Base-by-base conservation (phyloP, 2,888 invertebrate genomes). In the Eupithecia inturbata region DNA sequence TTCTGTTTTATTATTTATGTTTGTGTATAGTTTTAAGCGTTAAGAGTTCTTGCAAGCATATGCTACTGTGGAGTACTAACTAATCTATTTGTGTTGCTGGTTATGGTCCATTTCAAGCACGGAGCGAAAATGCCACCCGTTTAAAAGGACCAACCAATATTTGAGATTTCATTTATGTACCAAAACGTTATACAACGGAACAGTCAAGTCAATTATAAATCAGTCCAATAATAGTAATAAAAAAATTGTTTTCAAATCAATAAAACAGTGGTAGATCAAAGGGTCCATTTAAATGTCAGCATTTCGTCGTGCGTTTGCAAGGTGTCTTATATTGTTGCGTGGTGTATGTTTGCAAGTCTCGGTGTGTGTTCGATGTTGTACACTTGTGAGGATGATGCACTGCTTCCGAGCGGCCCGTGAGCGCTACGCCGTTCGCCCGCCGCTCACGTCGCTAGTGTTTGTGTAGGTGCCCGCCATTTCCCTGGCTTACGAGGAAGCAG, bases 401-500 rank as follows among this genome's bases (percentile, higher is more conserved):
- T 87, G 91, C 91, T 91, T 90, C 82, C 83, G 85, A 84, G 83
- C 81, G 82, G 78, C 75, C 80, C 77, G 80, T 74, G 76, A 69
- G 80, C 78, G 72, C 67, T 77, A 2, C 75, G 81, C n/a, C 66
- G 66, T 22, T 79, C 78, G 81, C 75, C 80, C 74, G 73, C 77
- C 88, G 91, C 92, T 93, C 94, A 93, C 92, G 87, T 90, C 87
- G 92, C 93, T 95, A 93, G 93, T 94, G 89, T 95, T 92, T 95
- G 94, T 93, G 92, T 96, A 98, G 98, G 97, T 98, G 95, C 99
- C 99, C 95, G 98, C 98, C 95, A 99, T 99, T 96, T 98, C 98
- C 95, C 96, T 99, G 96, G 98, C 99, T 95, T 99, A 99, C 96
- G 98, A 99, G 96, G 97, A 97, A 96, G 98, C 98, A 95, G 99